Percentiles rank a stretch among this genome's conserved stretches.
Conservation (phyloP, 2,797 vertebrate genomes). For the Propithecus perrieri region DNA sequence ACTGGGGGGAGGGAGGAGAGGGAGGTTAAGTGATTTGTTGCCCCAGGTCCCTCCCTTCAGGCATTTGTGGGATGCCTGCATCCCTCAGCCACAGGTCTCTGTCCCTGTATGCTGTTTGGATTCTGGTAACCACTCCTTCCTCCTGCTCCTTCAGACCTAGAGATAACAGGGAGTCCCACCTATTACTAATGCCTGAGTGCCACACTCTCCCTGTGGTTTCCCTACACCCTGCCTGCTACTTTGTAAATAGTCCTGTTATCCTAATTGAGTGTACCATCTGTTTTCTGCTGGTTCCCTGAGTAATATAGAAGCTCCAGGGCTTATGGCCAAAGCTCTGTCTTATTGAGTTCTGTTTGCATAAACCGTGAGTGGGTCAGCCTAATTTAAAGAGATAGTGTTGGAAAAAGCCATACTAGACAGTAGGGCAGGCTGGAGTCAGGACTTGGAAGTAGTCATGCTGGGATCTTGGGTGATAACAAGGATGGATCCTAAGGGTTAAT, state of each 20-base stretch:
- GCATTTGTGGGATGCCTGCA: background rate
- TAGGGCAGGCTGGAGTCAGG: background rate
- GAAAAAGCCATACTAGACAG: background rate
- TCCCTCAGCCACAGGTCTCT: background rate
- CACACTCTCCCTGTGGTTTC: background rate
- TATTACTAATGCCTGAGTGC: background rate
- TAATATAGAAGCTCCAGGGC: constrained; percentile 45
- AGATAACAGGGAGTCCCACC: background rate
- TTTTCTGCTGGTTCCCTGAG: constrained; percentile 54
- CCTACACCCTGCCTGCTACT: background rate
- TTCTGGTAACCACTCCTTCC: background rate
- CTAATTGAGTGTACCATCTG: constrained; percentile 48
- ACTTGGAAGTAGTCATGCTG: background rate
- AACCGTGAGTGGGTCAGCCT: background rate
- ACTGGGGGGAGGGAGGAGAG: background rate
- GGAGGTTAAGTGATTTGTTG: background rate
- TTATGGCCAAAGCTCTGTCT: constrained; percentile 51
- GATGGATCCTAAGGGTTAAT: background rate
- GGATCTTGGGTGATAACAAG: background rate
- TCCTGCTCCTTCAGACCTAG: background rate
- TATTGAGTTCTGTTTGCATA: constrained; percentile 35
- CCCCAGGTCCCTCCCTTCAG: background rate
- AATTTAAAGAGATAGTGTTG: constrained; percentile 51
- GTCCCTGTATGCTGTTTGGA: background rate
- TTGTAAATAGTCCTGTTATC: constrained; percentile 56